Evolutionary conservation across 2,797 vertebrate species (phyloP).

Genomic region (Chrosomus eos): DNA sequence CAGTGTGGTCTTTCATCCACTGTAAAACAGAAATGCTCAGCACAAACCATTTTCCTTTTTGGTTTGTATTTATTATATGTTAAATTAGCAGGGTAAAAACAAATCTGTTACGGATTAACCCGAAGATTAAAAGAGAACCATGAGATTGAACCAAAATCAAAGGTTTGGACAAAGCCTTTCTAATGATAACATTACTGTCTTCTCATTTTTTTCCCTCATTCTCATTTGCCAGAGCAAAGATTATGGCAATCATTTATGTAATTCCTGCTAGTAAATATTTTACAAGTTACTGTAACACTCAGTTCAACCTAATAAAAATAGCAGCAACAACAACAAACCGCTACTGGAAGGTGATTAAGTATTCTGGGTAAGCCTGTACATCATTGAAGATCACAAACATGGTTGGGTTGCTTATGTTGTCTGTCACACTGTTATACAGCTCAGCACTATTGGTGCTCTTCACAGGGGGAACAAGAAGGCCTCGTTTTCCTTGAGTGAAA

Average conservation of each 20-base stretch:
- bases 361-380: constrained; percentile 77
- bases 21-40: not conserved
- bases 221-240: not conserved
- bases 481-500: not conserved
- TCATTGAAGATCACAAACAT: constrained; percentile 76
- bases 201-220: not conserved
- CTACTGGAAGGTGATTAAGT: constrained; percentile 72
- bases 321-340: not conserved
- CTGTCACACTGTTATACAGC: constrained; percentile 73
- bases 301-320: not conserved
- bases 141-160: not conserved
- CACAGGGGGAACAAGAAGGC: constrained; percentile 63
- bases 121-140: not conserved
- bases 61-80: not conserved
- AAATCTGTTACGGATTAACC: no score
- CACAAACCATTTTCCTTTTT: not conserved
- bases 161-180: not conserved
- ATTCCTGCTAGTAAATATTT: no score
- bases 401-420: not conserved
- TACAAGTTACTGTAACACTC: no score
- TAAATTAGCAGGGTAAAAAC: no score
- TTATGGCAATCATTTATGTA: no score
- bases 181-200: not conserved
- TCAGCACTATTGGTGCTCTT: constrained; percentile 56
- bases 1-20: not conserved